Conservation (phyloP, 2,888 invertebrate genomes). For the Drosophila peninsularis region DNA sequence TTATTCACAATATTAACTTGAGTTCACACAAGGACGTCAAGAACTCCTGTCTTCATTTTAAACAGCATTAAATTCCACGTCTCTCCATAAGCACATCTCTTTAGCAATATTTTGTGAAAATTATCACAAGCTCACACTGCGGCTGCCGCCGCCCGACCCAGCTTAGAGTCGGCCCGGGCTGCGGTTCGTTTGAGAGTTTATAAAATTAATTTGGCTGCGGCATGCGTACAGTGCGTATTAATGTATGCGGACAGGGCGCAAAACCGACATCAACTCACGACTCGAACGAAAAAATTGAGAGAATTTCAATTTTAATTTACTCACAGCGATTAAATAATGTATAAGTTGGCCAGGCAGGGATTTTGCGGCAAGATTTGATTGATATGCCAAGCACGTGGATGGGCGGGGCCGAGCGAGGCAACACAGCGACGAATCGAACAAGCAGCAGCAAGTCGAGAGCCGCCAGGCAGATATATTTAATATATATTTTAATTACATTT, state of each 20-base stretch:
- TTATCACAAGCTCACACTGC: slow-evolving; percentile 10
- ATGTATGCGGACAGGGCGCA: slow-evolving; percentile 19
- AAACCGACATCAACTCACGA: slow-evolving; percentile 8
- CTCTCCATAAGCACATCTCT: slow-evolving; percentile 30
- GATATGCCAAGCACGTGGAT: slow-evolving; percentile 55
- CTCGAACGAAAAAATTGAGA: slow-evolving; percentile 22
- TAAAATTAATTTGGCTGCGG: slow-evolving; percentile 73
- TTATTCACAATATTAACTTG: slow-evolving; percentile 75
- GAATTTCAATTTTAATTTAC: slow-evolving; percentile 68
- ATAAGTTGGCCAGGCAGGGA: slow-evolving; percentile 50
- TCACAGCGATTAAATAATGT: slow-evolving; percentile 62
- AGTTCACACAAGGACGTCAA: slow-evolving; percentile 39
- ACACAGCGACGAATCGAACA: slow-evolving; percentile 32
- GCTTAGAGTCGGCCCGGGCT: slow-evolving; percentile 31
- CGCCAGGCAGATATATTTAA: slow-evolving; percentile 12
- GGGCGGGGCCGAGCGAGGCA: slow-evolving; percentile 9
- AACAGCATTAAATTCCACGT: slow-evolving; percentile 60
- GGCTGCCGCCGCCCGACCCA: not conserved
- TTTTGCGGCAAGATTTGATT: slow-evolving; percentile 55
- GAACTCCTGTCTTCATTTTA: slow-evolving; percentile 30
- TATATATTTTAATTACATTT: slow-evolving; percentile 24
- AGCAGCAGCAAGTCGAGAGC: slow-evolving; percentile 23
- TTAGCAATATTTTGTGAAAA: slow-evolving; percentile 28
- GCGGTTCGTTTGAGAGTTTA: slow-evolving; percentile 66
- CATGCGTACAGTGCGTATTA: slow-evolving; percentile 21